Evolutionary conservation across 2,113 vertebrate species (phyloP).

Genomic region (Lasiurus cinereus): DNA sequence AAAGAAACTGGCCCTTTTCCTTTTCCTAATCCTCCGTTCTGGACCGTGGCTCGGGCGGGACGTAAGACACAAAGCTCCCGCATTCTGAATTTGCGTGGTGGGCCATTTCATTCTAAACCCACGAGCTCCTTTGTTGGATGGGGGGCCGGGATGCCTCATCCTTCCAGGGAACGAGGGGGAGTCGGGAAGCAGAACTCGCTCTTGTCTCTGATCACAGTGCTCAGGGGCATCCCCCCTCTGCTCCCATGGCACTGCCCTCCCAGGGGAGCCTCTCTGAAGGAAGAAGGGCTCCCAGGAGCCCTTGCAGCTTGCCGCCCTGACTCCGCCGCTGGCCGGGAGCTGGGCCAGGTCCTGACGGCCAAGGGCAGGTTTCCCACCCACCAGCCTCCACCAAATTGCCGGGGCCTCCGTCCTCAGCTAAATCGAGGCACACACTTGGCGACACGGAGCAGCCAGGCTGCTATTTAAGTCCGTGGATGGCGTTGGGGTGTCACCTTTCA

Average conservation of each 20-base stretch:
- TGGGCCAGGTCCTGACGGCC: accelerated
- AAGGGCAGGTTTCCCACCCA: neutral
- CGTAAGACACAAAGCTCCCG: neutral
- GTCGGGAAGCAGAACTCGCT: neutral
- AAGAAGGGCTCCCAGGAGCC: neutral
- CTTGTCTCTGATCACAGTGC: neutral
- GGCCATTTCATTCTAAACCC: neutral
- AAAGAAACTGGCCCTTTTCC: neutral
- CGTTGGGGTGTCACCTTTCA: conserved; percentile 17
- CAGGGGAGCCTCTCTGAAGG: neutral
- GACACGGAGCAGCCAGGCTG: neutral
- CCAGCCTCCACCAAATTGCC: neutral
- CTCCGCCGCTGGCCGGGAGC: neutral
- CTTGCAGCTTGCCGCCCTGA: neutral
- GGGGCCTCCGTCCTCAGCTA: neutral
- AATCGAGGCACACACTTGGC: neutral
- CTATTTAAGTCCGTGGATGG: conserved; percentile 64
- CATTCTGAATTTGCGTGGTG: neutral
- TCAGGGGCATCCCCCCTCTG: no score
- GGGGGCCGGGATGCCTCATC: neutral
- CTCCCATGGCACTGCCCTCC: no score
- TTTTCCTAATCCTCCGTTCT: neutral
- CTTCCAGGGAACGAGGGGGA: neutral
- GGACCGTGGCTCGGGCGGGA: neutral
- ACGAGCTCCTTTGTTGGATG: neutral